Evolutionary conservation across 2,888 invertebrate genomes (phyloP).

Genomic region (Aricia artaxerxes): DNA sequence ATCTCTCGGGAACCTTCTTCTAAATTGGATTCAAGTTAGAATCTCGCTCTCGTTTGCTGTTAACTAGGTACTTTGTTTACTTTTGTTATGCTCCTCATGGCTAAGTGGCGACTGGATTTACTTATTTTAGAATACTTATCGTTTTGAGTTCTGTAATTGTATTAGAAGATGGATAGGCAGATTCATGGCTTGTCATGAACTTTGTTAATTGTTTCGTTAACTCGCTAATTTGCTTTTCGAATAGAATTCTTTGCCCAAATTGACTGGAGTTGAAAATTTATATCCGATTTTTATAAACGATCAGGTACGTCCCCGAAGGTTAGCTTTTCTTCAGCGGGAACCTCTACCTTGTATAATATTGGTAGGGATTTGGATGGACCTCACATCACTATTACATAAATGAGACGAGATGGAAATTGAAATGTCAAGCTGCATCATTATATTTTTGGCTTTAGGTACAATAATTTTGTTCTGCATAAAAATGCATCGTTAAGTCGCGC

Average conservation of each 20-base stretch:
- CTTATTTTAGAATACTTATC: not conserved
- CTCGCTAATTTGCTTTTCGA: constrained; percentile 47
- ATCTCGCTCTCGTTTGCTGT: constrained; percentile 52
- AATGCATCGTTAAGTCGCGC: not conserved
- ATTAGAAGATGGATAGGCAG: constrained; percentile 37
- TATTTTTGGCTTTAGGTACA: not conserved
- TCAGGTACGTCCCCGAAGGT: not conserved
- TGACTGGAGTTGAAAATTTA: not conserved
- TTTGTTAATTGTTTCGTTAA: constrained; percentile 61
- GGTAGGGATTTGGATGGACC: not conserved
- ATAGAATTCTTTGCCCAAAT: not conserved
- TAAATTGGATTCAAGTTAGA: constrained; percentile 76
- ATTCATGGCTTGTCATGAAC: constrained; percentile 51
- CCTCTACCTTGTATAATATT: not conserved
- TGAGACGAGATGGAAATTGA: not conserved
- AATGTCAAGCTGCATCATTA: not conserved
- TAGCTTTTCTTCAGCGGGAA: not conserved
- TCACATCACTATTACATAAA: not conserved
- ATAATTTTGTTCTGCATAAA: not conserved
- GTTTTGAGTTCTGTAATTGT: constrained; percentile 30
- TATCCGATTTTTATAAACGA: not conserved
- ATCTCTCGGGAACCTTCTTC: constrained; percentile 70
- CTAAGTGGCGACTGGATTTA: not conserved
- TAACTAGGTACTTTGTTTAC: constrained; percentile 46
- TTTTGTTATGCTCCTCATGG: constrained; percentile 27